Conservation (phyloP, 2,797 vertebrate genomes). For the Spinibarbus caldwelli region DNA sequence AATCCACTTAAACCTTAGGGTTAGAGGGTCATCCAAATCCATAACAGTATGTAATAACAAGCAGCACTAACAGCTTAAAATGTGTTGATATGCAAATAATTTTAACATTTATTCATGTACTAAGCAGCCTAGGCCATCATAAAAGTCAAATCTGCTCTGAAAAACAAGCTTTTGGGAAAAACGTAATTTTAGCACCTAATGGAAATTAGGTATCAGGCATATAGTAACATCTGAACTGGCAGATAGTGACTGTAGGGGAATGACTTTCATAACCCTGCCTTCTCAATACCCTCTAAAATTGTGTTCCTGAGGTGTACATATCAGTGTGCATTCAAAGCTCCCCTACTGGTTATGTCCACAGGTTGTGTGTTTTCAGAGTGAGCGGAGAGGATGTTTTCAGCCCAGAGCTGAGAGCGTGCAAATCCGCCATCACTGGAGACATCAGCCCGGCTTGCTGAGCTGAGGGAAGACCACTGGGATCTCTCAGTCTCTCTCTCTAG, state of each 20-base stretch:
- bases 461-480: constrained; percentile 52
- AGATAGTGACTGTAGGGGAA: not conserved
- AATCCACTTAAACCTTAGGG: not conserved
- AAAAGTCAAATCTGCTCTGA: not conserved
- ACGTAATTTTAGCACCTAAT: not conserved
- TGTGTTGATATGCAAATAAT: not conserved
- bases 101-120: not conserved
- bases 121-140: not conserved
- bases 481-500: constrained; percentile 55
- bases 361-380: constrained; percentile 17
- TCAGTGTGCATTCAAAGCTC: constrained; percentile 2
- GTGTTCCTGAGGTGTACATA: not conserved
- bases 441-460: constrained; percentile 43
- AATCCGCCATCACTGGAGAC: constrained; percentile 52
- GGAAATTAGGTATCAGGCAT: constrained; percentile 5
- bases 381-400: not conserved
- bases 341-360: constrained; percentile 22
- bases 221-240: not conserved
- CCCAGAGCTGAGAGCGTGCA: constrained; percentile 42
- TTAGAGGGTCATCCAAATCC: not conserved
- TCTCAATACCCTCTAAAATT: not conserved
- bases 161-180: constrained; percentile 13
- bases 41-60: not conserved
- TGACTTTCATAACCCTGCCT: not conserved
- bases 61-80: constrained; percentile 13